Conservation (phyloP, 1,140 invertebrate genomes). For the Thaumatotibia leucotreta region DNA sequence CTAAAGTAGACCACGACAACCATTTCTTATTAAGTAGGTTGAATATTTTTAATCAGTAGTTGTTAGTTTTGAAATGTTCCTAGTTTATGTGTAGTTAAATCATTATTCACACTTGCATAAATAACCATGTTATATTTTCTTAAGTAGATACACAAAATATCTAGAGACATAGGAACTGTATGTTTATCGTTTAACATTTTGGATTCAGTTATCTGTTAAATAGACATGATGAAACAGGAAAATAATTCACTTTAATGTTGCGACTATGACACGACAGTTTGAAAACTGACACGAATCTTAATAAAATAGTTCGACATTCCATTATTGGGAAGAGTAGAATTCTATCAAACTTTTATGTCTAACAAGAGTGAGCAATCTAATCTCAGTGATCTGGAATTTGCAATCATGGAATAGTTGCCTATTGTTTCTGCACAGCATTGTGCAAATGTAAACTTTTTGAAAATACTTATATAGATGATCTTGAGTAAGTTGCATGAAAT, state of each 20-base stretch:
- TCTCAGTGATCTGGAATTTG: not conserved
- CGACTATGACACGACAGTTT: no score
- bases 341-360: no score
- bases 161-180: no score
- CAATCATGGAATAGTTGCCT: not conserved
- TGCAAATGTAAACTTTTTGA: not conserved
- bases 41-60: not conserved
- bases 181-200: not conserved
- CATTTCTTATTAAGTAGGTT: not conserved
- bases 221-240: no score
- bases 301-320: no score
- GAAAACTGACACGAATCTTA: no score
- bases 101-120: not conserved
- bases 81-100: not conserved
- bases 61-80: not conserved
- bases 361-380: not conserved
- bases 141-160: not conserved
- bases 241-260: no score
- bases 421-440: not conserved
- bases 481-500: slow-evolving; percentile 2
- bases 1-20: not conserved
- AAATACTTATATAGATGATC: not conserved
- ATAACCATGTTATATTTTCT: not conserved
- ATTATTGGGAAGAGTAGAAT: no score
- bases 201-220: not conserved